Evolutionary conservation across 2,113 vertebrate species (phyloP).

Genomic region (Pachypanchax playfairii): DNA sequence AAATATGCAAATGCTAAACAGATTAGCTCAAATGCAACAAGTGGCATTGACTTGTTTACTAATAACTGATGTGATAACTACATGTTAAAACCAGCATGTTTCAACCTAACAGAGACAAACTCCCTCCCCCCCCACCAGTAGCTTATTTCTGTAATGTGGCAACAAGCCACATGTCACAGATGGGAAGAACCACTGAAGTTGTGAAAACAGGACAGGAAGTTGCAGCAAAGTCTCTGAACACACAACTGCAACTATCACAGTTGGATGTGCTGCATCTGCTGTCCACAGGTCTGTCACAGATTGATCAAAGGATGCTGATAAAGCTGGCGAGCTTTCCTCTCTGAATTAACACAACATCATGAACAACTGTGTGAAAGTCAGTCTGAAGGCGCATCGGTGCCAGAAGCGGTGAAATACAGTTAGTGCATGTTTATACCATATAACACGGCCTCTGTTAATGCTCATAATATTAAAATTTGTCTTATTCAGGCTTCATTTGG

Average conservation of each 20-base stretch:
- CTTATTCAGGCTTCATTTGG: no score
- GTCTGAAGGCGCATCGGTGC: not conserved
- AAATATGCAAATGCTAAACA: slow-evolving; percentile 11
- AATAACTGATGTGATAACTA: not conserved
- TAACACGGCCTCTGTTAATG: no score
- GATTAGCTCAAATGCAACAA: slow-evolving; percentile 9
- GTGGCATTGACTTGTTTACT: slow-evolving; percentile 1
- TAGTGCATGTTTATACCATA: no score
- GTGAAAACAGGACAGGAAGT: slow-evolving; percentile 82
- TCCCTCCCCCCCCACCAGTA: slow-evolving; percentile 34
- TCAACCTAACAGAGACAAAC: slow-evolving; percentile 32
- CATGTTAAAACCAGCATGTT: slow-evolving; percentile 8
- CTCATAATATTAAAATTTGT: no score
- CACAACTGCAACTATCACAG: slow-evolving; percentile 41
- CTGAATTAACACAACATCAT: not conserved
- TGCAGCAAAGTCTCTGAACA: slow-evolving; percentile 65
- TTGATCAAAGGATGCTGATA: slow-evolving; percentile 15
- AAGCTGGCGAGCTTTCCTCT: not conserved
- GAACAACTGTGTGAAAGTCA: not conserved
- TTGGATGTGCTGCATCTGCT: slow-evolving; percentile 3
- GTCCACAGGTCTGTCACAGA: not conserved
- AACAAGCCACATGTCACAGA: slow-evolving; percentile 73
- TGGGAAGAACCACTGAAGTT: slow-evolving; percentile 71
- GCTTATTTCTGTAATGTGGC: slow-evolving; percentile 68
- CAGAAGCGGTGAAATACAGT: no score